phyloP scores from a whole-genome alignment of 1,140 invertebrate species.

The Lordiphosa clarofinis region DNA sequence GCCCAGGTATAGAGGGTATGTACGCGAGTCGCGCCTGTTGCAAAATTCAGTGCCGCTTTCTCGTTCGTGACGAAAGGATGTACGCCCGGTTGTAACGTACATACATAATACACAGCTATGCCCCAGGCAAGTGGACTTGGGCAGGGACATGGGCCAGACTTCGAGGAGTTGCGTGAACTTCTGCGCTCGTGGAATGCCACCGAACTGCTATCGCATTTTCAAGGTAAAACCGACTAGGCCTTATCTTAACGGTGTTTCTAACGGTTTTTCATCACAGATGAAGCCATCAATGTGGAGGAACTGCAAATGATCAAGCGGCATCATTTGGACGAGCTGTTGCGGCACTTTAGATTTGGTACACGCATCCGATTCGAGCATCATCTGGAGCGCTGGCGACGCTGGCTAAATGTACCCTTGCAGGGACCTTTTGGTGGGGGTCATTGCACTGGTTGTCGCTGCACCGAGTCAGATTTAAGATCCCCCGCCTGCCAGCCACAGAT shows the following conservation, averaged over 20 bases:
- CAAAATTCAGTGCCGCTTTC: conserved; percentile 65
- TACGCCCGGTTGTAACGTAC: conserved; percentile 55
- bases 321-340: conserved; percentile 53
- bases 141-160: conserved; percentile 40
- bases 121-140: conserved; percentile 27
- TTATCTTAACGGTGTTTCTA: background rate
- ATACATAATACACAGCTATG: conserved; percentile 32
- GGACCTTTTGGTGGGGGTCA: conserved; percentile 13
- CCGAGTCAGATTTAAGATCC: background rate
- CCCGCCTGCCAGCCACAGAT: conserved; percentile 10
- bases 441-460: conserved; percentile 46
- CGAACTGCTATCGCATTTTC: conserved; percentile 58
- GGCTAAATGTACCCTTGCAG: conserved; percentile 53
- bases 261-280: conserved; percentile 32
- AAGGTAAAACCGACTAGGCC: conserved; percentile 35
- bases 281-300: conserved; percentile 66
- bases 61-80: conserved; percentile 74
- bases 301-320: conserved; percentile 65
- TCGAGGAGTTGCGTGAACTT: conserved; percentile 53
- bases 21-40: conserved; percentile 60
- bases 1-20: conserved; percentile 24
- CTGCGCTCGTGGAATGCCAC: conserved; percentile 56
- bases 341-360: conserved; percentile 57
- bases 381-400: conserved; percentile 65
- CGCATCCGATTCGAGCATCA: conserved; percentile 65